phyloP scores from a whole-genome alignment of 2,113 vertebrate species.

The Smithornis capensis region DNA sequence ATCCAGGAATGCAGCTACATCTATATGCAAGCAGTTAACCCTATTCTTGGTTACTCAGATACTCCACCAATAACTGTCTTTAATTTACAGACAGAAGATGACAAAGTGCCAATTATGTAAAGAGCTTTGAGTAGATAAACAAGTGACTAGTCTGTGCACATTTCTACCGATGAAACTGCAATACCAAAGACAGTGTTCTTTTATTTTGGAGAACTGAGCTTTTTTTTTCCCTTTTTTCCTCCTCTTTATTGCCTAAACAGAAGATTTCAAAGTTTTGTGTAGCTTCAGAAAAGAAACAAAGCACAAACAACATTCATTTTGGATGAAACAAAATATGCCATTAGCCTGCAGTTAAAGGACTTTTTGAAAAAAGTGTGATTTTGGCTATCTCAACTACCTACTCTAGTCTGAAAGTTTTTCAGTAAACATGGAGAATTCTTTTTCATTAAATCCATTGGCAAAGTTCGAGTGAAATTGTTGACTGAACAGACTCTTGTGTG shows the following conservation, averaged over 20 bases:
- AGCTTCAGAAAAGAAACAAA: not conserved
- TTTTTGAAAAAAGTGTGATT: not conserved
- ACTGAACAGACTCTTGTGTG: not conserved
- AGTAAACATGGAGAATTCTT: not conserved
- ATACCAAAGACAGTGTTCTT: not conserved
- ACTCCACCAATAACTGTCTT: not conserved
- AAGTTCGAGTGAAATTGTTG: not conserved
- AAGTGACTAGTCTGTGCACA: not conserved
- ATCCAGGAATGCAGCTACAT: not conserved
- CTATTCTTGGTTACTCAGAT: not conserved
- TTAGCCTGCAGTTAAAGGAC: not conserved
- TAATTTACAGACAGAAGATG: not conserved
- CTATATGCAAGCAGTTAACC: not conserved
- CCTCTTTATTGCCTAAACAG: not conserved
- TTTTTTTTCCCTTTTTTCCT: not conserved
- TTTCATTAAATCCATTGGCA: not conserved
- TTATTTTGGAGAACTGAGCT: not conserved
- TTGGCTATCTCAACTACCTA: not conserved
- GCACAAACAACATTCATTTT: not conserved
- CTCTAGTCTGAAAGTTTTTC: not conserved
- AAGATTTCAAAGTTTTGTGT: not conserved
- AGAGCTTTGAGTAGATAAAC: slow-evolving; percentile 15
- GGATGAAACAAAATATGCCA: not conserved
- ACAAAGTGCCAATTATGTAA: slow-evolving; percentile 1
- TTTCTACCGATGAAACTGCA: not conserved